These are phyloP conservation scores for Typhlichthys subterraneus DNA, from an alignment of 2,797 vertebrate species.

Conservation along the genomic window DNA sequence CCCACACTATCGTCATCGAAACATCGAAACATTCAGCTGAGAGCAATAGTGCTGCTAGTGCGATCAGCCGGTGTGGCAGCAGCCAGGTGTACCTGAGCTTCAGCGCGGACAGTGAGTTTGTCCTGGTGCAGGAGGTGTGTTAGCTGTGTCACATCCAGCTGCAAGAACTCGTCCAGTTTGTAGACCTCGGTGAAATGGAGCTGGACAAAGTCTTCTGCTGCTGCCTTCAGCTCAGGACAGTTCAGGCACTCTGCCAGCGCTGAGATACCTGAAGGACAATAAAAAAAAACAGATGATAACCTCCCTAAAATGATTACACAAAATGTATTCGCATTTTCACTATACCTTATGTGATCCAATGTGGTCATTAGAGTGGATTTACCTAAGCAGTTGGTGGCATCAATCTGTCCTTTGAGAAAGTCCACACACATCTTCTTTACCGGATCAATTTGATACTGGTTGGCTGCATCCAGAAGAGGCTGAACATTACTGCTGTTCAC, in stretches of 20 bases:
- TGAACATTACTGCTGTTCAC: slow-evolving; percentile 98
- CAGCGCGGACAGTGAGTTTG: slow-evolving; percentile 91
- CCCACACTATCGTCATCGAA: no score
- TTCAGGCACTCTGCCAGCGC: slow-evolving; percentile 94
- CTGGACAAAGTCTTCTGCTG: slow-evolving; percentile 93
- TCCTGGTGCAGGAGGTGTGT: slow-evolving; percentile 94
- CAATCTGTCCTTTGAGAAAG: slow-evolving; percentile 96
- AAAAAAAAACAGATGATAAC: background rate
- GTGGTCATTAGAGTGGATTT: slow-evolving; percentile 41
- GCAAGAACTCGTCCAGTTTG: slow-evolving; percentile 96
- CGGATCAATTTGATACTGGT: slow-evolving; percentile 97
- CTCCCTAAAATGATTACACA: no score
- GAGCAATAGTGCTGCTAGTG: no score
- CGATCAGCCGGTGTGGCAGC: no score
- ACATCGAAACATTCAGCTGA: no score
- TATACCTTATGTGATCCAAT: no score
- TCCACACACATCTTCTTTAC: slow-evolving; percentile 99
- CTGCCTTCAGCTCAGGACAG: slow-evolving; percentile 91
- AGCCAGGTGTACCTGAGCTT: slow-evolving; percentile 88
- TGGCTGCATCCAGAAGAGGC: slow-evolving; percentile 94
- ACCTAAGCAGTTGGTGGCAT: slow-evolving; percentile 97
- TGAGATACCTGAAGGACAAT: slow-evolving; percentile 84
- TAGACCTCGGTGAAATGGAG: slow-evolving; percentile 98
- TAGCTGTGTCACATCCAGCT: slow-evolving; percentile 91
- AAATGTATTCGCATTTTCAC: no score